Evolutionary conservation across 2,113 vertebrate species (phyloP).

Genomic region (Tragelaphus imberbis): DNA sequence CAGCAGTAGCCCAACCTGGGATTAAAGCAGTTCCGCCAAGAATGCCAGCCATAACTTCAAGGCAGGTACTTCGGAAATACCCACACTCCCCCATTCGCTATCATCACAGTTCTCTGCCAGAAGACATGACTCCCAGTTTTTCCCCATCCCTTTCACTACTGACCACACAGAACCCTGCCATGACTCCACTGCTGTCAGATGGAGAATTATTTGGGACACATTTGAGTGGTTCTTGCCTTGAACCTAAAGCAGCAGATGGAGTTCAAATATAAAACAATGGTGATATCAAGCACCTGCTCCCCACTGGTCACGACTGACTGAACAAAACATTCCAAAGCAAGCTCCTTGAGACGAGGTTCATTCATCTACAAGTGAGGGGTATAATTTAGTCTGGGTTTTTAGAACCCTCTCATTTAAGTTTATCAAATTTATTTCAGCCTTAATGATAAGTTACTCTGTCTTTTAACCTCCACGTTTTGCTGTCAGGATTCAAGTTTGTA

Average conservation of each 20-base stretch:
- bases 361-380: slow-evolving; percentile 4
- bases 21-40: slow-evolving; percentile 87
- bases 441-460: slow-evolving; percentile 25
- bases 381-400: neutral
- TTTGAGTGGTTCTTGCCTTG: slow-evolving; percentile 66
- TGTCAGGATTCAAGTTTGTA: slow-evolving; percentile 43
- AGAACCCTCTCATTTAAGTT: slow-evolving; percentile 23
- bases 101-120: slow-evolving; percentile 79
- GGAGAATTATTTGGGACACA: slow-evolving; percentile 72
- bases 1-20: slow-evolving; percentile 88
- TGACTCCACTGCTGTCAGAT: slow-evolving; percentile 82
- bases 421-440: slow-evolving; percentile 30
- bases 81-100: slow-evolving; percentile 78
- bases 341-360: neutral
- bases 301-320: neutral
- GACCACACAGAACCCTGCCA: slow-evolving; percentile 80
- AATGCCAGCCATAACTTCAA: slow-evolving; percentile 78
- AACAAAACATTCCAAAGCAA: slow-evolving; percentile 25
- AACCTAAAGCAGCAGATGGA: slow-evolving; percentile 82
- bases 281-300: neutral
- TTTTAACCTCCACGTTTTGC: slow-evolving; percentile 10
- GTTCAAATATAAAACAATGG: slow-evolving; percentile 72
- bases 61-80: slow-evolving; percentile 77
- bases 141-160: slow-evolving; percentile 89
- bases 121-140: slow-evolving; percentile 85